phyloP scores from a whole-genome alignment of 2,888 invertebrate genomes.

The Volucella bombylans region DNA sequence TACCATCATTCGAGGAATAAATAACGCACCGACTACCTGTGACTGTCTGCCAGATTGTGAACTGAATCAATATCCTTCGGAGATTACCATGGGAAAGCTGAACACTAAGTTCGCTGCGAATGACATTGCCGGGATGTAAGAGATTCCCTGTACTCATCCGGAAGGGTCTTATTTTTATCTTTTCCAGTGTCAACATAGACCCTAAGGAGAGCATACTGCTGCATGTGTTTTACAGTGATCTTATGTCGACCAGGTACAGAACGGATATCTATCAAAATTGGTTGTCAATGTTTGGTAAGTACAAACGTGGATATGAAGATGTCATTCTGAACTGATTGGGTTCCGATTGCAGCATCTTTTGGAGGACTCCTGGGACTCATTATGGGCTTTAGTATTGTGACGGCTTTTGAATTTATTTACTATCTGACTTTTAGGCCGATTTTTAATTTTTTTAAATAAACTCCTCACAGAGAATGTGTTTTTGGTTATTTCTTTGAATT shows the following conservation, averaged over 20 bases:
- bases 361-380: constrained; percentile 88
- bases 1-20: constrained; percentile 66
- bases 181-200: constrained; percentile 82
- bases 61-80: constrained; percentile 85
- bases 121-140: constrained; percentile 78
- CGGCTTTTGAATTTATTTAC: constrained; percentile 86
- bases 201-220: constrained; percentile 85
- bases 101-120: constrained; percentile 82
- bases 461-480: background rate
- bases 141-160: constrained; percentile 81
- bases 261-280: constrained; percentile 87
- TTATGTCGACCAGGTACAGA: constrained; percentile 87
- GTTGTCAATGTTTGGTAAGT: constrained; percentile 87
- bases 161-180: background rate
- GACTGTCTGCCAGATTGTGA: constrained; percentile 87
- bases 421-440: constrained; percentile 85
- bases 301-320: background rate
- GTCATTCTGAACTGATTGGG: background rate
- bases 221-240: constrained; percentile 88
- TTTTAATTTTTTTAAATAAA: constrained; percentile 81
- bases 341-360: constrained; percentile 85
- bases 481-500: too few species aligned
- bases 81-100: constrained; percentile 85
- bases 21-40: constrained; percentile 77
- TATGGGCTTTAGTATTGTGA: constrained; percentile 88